Percentiles rank a stretch among this genome's conserved stretches.
Evolutionary conservation across 2,888 invertebrate species (phyloP).

Genomic region (Holacanthella duospinosa): DNA sequence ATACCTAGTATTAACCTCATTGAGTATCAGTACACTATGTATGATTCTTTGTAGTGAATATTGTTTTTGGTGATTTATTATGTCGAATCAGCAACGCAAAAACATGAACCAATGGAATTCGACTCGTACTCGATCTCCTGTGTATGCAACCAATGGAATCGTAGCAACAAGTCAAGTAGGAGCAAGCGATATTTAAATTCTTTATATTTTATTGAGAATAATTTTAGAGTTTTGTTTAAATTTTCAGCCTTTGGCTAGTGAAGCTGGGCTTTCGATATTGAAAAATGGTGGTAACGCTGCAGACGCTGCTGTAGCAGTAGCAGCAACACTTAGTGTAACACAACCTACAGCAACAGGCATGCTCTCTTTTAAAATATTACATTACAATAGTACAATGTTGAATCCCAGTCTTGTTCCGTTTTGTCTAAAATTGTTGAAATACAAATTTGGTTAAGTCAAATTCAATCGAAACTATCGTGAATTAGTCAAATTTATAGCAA

Average conservation of each 20-base stretch:
- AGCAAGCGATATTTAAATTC: background rate
- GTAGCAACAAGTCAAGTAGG: constrained; percentile 33
- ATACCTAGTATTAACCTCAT: too few relatives aligned
- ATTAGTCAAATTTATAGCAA: too few relatives aligned
- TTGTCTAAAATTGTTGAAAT: too few relatives aligned
- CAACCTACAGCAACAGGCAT: constrained; percentile 42
- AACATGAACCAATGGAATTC: constrained; percentile 31
- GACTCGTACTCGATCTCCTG: constrained; percentile 27
- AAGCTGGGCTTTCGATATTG: constrained; percentile 38
- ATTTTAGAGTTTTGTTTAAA: background rate
- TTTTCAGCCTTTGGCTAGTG: constrained; percentile 24
- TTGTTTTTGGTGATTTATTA: too few relatives aligned
- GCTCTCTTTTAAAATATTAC: too few relatives aligned
- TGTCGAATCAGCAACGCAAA: too few relatives aligned
- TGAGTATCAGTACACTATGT: too few relatives aligned
- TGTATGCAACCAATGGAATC: constrained; percentile 30
- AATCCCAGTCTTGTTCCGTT: too few relatives aligned
- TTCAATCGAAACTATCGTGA: too few relatives aligned
- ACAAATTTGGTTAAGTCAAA: too few relatives aligned
- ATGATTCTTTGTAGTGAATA: too few relatives aligned
- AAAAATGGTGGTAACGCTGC: constrained; percentile 43
- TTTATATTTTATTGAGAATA: background rate
- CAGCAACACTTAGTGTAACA: constrained; percentile 42
- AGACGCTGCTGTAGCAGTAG: constrained; percentile 43
- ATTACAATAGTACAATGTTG: constrained; percentile 16